phyloP scores from a whole-genome alignment of 2,113 vertebrate genomes.

The Empidonax traillii region DNA sequence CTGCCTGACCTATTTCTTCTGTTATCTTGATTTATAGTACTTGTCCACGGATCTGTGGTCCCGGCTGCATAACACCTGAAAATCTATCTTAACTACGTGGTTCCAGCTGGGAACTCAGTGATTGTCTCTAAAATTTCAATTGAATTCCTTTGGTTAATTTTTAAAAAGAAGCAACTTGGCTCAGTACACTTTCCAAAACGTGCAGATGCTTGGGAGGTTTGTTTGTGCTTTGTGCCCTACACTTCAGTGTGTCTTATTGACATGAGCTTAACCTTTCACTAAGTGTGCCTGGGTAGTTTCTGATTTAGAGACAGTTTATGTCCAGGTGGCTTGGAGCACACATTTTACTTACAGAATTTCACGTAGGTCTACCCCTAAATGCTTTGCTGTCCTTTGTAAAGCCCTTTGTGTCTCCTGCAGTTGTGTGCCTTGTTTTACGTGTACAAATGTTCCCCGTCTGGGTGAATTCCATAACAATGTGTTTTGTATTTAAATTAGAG shows the following conservation, averaged over 20 bases:
- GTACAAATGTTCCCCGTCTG: not conserved
- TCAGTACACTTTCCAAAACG: not conserved
- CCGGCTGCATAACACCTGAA: not conserved
- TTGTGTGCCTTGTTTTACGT: not conserved
- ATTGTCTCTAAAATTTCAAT: not conserved
- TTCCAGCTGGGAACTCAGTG: not conserved
- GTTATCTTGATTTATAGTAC: not conserved
- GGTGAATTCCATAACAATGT: not conserved
- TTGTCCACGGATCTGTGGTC: not conserved
- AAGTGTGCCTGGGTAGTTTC: not conserved
- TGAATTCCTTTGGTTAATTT: not conserved
- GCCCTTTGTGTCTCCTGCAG: not conserved
- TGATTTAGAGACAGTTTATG: not conserved
- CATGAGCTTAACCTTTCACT: not conserved
- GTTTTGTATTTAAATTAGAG: not conserved
- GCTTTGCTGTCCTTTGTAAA: not conserved
- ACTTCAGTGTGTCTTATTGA: not conserved
- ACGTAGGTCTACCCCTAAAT: not conserved
- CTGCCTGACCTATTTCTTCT: not conserved
- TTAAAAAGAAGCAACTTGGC: not conserved
- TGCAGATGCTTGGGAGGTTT: not conserved
- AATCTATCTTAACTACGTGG: rapidly evolving
- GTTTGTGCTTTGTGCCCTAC: not conserved
- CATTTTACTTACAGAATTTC: not conserved
- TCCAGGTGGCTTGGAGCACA: not conserved